Evolutionary conservation across 2,113 vertebrate species (phyloP).

Genomic region (Apaloderma vittatum): DNA sequence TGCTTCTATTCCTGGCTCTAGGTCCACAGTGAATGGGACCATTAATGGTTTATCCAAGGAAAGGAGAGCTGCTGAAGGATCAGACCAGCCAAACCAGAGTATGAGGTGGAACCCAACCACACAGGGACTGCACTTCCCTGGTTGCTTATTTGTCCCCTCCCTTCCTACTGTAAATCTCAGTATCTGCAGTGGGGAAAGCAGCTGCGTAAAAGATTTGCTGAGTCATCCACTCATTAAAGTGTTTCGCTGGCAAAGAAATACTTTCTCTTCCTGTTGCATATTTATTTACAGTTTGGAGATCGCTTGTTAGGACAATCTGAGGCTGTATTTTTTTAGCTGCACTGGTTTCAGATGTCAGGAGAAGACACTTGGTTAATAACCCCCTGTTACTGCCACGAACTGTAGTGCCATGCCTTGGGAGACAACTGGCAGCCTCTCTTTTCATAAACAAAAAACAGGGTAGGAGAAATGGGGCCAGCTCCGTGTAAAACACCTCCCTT

Average conservation of each 20-base stretch:
- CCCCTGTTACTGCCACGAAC: background rate
- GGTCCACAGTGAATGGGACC: background rate
- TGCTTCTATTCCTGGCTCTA: background rate
- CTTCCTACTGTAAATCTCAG: conserved; percentile 38
- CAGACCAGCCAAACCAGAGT: background rate
- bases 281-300: conserved; percentile 68
- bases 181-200: conserved; percentile 12
- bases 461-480: conserved; percentile 6
- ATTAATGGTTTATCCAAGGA: background rate
- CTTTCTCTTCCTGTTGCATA: conserved; percentile 44
- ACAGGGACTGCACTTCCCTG: background rate
- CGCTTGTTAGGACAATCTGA: conserved; percentile 44
- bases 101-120: background rate
- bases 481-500: background rate
- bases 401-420: background rate
- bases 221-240: conserved; percentile 60
- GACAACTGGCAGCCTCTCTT: background rate
- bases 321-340: conserved; percentile 42
- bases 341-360: conserved; percentile 6
- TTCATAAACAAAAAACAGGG: conserved; percentile 7
- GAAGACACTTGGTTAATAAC: conserved; percentile 9
- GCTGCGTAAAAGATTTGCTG: conserved; percentile 54
- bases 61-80: background rate
- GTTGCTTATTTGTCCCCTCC: background rate
- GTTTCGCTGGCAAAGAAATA: conserved; percentile 53